These are phyloP conservation scores for Chaetoderma sp. DNA, from an alignment of 2,888 invertebrate genomes.

Conservation along the genomic window DNA sequence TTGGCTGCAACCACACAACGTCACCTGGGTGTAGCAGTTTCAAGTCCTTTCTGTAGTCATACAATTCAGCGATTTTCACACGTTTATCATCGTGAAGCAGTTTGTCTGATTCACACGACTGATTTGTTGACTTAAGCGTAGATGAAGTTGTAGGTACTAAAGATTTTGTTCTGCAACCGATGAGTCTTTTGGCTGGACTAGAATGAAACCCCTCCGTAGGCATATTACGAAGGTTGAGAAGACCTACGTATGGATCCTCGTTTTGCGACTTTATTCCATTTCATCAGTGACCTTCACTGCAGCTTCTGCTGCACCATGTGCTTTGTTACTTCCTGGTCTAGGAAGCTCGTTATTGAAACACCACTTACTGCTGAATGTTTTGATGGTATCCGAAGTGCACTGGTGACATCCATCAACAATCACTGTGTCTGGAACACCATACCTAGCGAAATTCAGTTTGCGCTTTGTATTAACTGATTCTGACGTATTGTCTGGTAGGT, in stretches of 20 bases:
- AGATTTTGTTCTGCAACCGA: constrained; percentile 10
- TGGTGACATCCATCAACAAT: too few relatives aligned
- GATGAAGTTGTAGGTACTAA: too few relatives aligned
- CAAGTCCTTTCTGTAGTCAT: too few relatives aligned
- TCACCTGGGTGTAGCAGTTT: too few relatives aligned
- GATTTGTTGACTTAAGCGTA: too few relatives aligned
- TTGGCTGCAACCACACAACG: too few relatives aligned
- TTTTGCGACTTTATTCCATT: too few relatives aligned
- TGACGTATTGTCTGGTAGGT: constrained; percentile 26
- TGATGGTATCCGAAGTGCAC: constrained; percentile 16
- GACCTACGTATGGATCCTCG: constrained; percentile 23
- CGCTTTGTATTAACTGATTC: constrained; percentile 30
- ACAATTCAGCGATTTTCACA: too few relatives aligned
- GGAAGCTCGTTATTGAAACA: constrained; percentile 16
- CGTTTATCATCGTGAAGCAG: too few relatives aligned
- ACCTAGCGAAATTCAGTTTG: constrained; percentile 29
- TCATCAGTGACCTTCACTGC: too few relatives aligned
- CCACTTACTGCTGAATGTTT: constrained; percentile 1
- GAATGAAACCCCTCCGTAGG: constrained; percentile 9
- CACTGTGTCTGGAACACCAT: constrained; percentile 27
- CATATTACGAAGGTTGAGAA: constrained; percentile 13
- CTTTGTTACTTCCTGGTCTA: constrained; percentile 10
- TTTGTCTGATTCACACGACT: too few relatives aligned
- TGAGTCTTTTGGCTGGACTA: constrained; percentile 10
- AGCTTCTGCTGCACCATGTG: constrained; percentile 12